Conservation (phyloP, 1,140 invertebrate genomes). For the Bactericera cockerelli region DNA sequence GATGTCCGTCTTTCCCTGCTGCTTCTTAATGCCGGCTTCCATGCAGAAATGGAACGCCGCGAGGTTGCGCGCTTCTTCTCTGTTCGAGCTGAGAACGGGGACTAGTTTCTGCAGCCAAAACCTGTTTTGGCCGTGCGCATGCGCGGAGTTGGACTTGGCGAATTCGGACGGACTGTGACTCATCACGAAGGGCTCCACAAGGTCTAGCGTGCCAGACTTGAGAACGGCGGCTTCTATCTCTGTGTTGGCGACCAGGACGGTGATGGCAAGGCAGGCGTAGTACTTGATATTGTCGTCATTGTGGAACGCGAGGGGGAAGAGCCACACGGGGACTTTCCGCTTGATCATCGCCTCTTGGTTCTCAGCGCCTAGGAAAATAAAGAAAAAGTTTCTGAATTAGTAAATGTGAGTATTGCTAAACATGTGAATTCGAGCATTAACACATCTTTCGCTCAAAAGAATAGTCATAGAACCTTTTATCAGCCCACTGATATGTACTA, state of each 20-base stretch:
- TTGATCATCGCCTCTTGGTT: slow-evolving; percentile 98
- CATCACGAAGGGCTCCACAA: slow-evolving; percentile 93
- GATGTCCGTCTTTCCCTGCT: slow-evolving; percentile 86
- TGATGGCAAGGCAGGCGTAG: slow-evolving; percentile 95
- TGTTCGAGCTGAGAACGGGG: slow-evolving; percentile 86
- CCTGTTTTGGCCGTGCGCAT: slow-evolving; percentile 91
- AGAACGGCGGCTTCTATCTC: slow-evolving; percentile 94
- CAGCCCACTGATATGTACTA: too few species aligned
- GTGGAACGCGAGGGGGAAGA: slow-evolving; percentile 94
- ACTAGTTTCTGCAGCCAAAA: slow-evolving; percentile 88
- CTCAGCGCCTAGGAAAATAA: slow-evolving; percentile 34
- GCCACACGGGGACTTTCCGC: slow-evolving; percentile 89
- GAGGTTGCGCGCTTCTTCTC: slow-evolving; percentile 88
- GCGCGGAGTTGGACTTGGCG: slow-evolving; percentile 76
- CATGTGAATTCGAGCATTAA: too few species aligned
- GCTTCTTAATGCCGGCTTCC: slow-evolving; percentile 95
- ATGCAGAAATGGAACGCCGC: slow-evolving; percentile 99
- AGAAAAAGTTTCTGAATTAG: too few species aligned
- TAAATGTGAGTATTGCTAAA: too few species aligned
- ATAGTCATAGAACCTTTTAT: too few species aligned
- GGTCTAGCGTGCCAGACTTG: slow-evolving; percentile 83
- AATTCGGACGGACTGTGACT: slow-evolving; percentile 89
- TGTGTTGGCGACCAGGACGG: slow-evolving; percentile 91
- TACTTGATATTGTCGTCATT: slow-evolving; percentile 94
- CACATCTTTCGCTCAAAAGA: too few species aligned